Conservation (phyloP, 2,888 invertebrate species). For the Syrphus vitripennis region DNA sequence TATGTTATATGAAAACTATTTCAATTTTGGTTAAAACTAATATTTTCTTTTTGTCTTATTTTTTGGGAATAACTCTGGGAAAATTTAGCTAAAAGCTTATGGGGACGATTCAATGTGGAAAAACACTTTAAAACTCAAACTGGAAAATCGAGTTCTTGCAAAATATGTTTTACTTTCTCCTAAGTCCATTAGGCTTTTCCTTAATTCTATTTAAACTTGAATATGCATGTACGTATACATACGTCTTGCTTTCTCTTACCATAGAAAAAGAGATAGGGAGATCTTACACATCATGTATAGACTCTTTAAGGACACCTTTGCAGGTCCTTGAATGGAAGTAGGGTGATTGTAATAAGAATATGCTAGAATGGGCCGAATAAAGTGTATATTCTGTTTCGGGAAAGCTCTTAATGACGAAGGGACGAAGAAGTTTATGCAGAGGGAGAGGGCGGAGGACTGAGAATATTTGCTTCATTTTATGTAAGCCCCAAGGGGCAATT, state of each 20-base stretch:
- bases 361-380: constrained; percentile 30
- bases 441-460: background rate
- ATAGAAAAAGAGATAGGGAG: too few relatives aligned
- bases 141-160: constrained; percentile 30
- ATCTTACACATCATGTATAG: background rate
- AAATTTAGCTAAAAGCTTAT: background rate
- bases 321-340: background rate
- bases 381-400: constrained; percentile 43
- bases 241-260: background rate
- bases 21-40: constrained; percentile 9
- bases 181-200: constrained; percentile 56
- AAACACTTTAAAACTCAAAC: constrained; percentile 57
- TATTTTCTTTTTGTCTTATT: background rate
- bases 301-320: constrained; percentile 18
- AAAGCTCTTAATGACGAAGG: background rate
- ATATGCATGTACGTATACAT: background rate
- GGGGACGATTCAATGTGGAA: background rate
- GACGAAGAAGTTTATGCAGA: background rate
- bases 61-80: background rate
- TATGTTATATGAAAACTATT: background rate
- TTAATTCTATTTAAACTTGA: constrained; percentile 23
- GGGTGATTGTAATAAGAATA: background rate
- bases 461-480: constrained; percentile 40
- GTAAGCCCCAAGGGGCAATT: constrained; percentile 69
- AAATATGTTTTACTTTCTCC: constrained; percentile 41